phyloP scores from a whole-genome alignment of 2,888 invertebrate species.

The Rhimphoctona megacephalus region DNA sequence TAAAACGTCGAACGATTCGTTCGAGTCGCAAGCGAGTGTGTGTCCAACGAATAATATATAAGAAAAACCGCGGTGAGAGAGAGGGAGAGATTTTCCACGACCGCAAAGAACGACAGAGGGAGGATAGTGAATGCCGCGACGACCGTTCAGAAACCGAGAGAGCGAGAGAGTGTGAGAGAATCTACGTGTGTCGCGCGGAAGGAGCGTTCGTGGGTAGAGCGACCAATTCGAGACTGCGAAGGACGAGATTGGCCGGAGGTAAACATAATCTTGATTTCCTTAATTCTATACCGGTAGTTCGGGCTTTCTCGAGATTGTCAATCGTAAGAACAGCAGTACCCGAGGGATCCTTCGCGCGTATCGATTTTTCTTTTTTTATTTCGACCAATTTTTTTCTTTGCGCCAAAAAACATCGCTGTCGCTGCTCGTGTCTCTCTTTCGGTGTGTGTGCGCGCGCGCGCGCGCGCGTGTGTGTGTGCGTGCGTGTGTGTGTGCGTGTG shows the following conservation, averaged over 20 bases:
- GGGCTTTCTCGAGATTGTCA: neutral
- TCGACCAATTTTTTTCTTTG: slow-evolving; percentile 31
- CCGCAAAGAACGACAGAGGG: slow-evolving; percentile 38
- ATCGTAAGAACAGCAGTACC: neutral
- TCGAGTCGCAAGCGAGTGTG: slow-evolving; percentile 42
- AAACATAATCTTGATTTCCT: slow-evolving; percentile 76
- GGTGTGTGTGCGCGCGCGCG: too few species aligned
- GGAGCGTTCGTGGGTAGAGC: slow-evolving; percentile 78
- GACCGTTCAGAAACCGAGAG: slow-evolving; percentile 28
- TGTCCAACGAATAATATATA: slow-evolving; percentile 33
- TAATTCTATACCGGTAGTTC: slow-evolving; percentile 17
- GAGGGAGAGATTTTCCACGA: slow-evolving; percentile 35
- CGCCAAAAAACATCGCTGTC: slow-evolving; percentile 57
- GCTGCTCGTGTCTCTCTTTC: slow-evolving; percentile 41
- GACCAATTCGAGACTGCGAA: slow-evolving; percentile 74
- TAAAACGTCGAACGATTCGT: slow-evolving; percentile 16
- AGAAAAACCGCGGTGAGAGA: slow-evolving; percentile 19
- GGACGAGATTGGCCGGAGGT: slow-evolving; percentile 78
- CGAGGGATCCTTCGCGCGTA: neutral
- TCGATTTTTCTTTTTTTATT: slow-evolving; percentile 25
- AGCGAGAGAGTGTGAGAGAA: slow-evolving; percentile 1
- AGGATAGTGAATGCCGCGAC: slow-evolving; percentile 18
- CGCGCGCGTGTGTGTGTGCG: too few species aligned
- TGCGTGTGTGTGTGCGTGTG: too few species aligned
- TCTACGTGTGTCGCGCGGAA: slow-evolving; percentile 71